Percentiles rank a stretch among this genome's conserved stretches.
Evolutionary conservation across 2,797 vertebrate genomes (phyloP).

Genomic region (Octomys mimax): DNA sequence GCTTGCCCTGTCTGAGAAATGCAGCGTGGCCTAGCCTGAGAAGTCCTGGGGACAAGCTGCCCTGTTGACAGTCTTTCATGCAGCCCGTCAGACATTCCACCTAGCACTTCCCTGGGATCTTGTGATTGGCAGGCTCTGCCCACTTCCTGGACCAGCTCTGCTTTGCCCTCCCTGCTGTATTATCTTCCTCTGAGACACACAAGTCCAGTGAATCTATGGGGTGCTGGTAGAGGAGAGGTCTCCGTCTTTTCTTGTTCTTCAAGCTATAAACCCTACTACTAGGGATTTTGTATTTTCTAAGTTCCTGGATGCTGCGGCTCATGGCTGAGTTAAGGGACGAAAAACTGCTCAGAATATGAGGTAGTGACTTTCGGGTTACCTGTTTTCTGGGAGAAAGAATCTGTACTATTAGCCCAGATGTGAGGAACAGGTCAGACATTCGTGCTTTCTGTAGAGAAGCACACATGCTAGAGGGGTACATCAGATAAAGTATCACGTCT

Average conservation of each 20-base stretch:
- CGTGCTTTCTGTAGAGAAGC: neutral
- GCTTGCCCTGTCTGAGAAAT: neutral
- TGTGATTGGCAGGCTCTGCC: neutral
- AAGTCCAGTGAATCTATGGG: neutral
- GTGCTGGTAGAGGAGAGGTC: neutral
- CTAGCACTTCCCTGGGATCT: neutral
- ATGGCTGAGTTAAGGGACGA: neutral
- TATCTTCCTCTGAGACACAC: neutral
- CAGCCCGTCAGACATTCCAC: neutral
- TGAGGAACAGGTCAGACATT: neutral
- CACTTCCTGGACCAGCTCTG: neutral
- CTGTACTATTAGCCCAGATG: neutral
- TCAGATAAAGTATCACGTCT: neutral
- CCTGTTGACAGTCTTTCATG: neutral
- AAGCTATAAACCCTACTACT: neutral
- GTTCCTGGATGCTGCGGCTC: neutral
- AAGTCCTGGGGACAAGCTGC: accelerated
- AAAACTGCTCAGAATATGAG: neutral
- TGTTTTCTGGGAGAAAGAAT: neutral
- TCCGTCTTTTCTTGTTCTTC: neutral
- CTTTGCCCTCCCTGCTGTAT: neutral
- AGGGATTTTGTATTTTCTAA: neutral
- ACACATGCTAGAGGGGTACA: neutral
- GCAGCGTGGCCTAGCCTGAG: neutral
- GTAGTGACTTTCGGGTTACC: neutral